These are phyloP conservation scores for Mylabris sibirica DNA, from an alignment of 2,888 invertebrate genomes.

Conservation along the genomic window DNA sequence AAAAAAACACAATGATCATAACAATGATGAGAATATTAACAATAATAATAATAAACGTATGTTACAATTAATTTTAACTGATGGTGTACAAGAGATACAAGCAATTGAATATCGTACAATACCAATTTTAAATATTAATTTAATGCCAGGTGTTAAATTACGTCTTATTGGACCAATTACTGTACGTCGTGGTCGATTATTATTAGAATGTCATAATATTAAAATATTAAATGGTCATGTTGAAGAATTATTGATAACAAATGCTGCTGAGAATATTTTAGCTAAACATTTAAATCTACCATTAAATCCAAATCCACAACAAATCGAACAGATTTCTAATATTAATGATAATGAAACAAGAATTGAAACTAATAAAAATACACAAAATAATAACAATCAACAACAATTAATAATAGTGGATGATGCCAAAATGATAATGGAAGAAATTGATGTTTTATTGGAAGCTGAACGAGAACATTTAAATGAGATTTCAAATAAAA, in stretches of 20 bases:
- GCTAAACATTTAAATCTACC: conserved; percentile 66
- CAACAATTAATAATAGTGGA: conserved; percentile 13
- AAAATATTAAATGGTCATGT: conserved; percentile 78
- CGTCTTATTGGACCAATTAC: conserved; percentile 74
- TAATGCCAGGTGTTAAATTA: conserved; percentile 70
- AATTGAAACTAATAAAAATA: too few species aligned
- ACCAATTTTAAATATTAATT: conserved; percentile 65
- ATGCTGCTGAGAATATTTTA: conserved; percentile 70
- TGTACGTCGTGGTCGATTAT: conserved; percentile 73
- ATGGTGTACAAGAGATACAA: conserved; percentile 74
- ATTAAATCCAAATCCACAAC: conserved; percentile 61
- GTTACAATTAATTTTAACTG: conserved; percentile 75
- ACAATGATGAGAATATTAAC: too few species aligned
- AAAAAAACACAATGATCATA: conserved; percentile 63
- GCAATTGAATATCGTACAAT: conserved; percentile 77
- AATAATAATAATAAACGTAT: conserved; percentile 68
- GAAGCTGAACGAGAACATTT: conserved; percentile 41
- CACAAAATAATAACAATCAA: not conserved
- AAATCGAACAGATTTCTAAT: conserved; percentile 42
- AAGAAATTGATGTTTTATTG: conserved; percentile 46
- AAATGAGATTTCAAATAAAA: not conserved
- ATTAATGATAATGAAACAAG: conserved; percentile 22
- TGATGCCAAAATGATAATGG: conserved; percentile 39
- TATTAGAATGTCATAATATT: conserved; percentile 69
- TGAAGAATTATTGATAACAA: conserved; percentile 66